Conservation (phyloP, 2,888 invertebrate genomes). For the Gortyna flavago region DNA sequence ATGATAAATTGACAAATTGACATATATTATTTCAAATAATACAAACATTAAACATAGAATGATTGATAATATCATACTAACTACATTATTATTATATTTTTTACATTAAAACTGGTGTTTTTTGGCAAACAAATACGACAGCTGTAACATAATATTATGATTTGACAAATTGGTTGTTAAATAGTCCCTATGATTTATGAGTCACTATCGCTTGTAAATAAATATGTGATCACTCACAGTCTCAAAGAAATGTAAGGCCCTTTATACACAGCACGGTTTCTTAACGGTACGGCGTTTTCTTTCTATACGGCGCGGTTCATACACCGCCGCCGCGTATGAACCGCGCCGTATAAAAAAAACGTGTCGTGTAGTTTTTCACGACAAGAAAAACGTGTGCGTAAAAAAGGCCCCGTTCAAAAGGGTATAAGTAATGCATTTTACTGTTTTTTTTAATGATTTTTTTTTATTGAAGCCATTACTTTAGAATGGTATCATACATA, state of each 20-base stretch:
- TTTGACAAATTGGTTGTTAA: conserved; percentile 47
- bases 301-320: no score
- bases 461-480: not conserved
- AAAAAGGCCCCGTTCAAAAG: no score
- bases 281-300: no score
- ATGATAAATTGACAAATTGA: not conserved
- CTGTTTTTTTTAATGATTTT: no score
- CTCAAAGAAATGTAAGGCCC: not conserved
- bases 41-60: not conserved
- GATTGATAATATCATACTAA: conserved; percentile 19
- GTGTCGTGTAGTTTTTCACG: no score
- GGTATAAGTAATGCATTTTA: no score
- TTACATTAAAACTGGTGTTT: conserved; percentile 11
- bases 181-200: conserved; percentile 45
- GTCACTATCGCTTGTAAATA: conserved; percentile 24
- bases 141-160: conserved; percentile 27
- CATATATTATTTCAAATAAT: not conserved
- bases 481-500: not conserved
- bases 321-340: no score
- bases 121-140: conserved; percentile 21
- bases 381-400: no score
- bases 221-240: conserved; percentile 31
- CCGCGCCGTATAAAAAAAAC: no score
- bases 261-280: not conserved
- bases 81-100: not conserved